Percentiles rank a stretch among this genome's conserved stretches.
Evolutionary conservation across 2,113 vertebrate genomes (phyloP).

Genomic region (Stegostoma tigrinum): DNA sequence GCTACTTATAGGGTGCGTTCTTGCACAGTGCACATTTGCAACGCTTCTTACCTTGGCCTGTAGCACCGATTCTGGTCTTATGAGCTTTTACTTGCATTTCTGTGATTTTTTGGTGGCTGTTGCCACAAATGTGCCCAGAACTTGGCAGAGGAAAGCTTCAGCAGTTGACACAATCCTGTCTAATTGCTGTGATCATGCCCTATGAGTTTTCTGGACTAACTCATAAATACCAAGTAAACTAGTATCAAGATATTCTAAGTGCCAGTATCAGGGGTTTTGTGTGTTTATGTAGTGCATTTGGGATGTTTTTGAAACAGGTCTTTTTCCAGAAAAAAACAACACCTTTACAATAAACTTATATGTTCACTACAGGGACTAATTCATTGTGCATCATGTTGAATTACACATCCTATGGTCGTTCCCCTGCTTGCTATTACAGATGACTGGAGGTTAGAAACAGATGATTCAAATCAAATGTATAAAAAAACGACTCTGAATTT

Average conservation of each 20-base stretch:
- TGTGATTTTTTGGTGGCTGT: not conserved
- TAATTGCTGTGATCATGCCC: not conserved
- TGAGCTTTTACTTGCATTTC: not conserved
- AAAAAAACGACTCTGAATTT: not conserved
- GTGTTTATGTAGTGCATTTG: not conserved
- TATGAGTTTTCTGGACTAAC: not conserved
- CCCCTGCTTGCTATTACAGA: not conserved
- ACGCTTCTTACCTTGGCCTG: not conserved
- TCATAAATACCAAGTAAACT: not conserved
- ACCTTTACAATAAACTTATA: not conserved
- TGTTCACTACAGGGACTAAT: not conserved
- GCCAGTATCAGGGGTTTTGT: not conserved
- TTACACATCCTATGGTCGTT: not conserved
- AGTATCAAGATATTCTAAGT: not conserved
- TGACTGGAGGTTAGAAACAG: not conserved
- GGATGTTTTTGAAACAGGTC: not conserved
- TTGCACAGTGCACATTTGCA: not conserved
- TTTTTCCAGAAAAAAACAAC: not conserved
- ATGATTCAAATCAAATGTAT: not conserved
- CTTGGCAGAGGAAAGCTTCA: not conserved
- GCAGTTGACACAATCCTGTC: not conserved
- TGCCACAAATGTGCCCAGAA: not conserved
- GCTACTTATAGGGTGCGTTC: not conserved
- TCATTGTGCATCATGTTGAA: not conserved
- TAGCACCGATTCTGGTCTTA: too few species aligned